phyloP scores from a whole-genome alignment of 2,888 invertebrate genomes.

The Thecophora atra region DNA sequence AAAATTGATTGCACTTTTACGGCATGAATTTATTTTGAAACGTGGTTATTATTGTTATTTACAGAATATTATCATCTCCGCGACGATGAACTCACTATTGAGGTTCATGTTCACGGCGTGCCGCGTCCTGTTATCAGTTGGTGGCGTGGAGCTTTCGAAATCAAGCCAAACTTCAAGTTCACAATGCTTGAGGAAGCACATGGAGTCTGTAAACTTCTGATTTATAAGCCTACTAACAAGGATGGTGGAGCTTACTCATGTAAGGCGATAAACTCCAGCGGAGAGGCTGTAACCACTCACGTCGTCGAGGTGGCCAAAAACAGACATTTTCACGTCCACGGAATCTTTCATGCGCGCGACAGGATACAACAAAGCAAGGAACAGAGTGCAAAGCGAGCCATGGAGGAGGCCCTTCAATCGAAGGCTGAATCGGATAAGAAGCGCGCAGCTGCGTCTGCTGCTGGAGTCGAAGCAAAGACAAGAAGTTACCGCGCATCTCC shows the following conservation, averaged over 20 bases:
- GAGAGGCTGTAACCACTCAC: slow-evolving; percentile 68
- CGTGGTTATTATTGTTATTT: too few relatives aligned
- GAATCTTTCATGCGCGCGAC: slow-evolving; percentile 63
- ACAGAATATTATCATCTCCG: slow-evolving; percentile 65
- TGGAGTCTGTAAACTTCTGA: slow-evolving; percentile 68
- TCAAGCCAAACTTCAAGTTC: slow-evolving; percentile 63
- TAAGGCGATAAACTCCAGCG: slow-evolving; percentile 75
- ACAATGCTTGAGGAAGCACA: slow-evolving; percentile 64
- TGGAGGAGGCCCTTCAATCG: slow-evolving; percentile 64
- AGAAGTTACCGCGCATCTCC: slow-evolving; percentile 53
- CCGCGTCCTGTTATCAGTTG: slow-evolving; percentile 63
- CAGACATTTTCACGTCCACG: slow-evolving; percentile 67
- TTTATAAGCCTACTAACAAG: slow-evolving; percentile 68
- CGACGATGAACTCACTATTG: slow-evolving; percentile 72
- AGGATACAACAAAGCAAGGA: slow-evolving; percentile 60
- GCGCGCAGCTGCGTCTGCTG: slow-evolving; percentile 51
- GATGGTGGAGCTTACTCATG: slow-evolving; percentile 77
- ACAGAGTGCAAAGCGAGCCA: slow-evolving; percentile 57
- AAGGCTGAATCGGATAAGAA: slow-evolving; percentile 63
- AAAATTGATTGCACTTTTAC: background rate
- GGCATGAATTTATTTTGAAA: background rate
- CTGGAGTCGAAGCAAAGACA: slow-evolving; percentile 50
- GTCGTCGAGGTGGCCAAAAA: slow-evolving; percentile 68
- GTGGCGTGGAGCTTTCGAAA: slow-evolving; percentile 61
- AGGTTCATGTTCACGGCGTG: slow-evolving; percentile 66